phyloP scores from a whole-genome alignment of 2,888 invertebrate genomes.

The Cephus spinipes region DNA sequence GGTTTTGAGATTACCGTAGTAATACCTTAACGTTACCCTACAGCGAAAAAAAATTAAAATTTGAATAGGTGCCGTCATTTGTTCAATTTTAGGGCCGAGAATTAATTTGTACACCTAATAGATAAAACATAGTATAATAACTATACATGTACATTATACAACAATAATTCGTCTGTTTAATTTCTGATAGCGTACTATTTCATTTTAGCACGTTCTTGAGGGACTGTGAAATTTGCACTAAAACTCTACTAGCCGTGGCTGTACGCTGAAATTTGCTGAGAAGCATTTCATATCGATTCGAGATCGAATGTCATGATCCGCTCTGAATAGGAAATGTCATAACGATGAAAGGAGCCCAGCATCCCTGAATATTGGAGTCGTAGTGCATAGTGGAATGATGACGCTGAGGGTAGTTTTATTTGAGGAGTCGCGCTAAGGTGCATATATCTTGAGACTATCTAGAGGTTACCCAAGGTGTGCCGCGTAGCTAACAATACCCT shows the following conservation, averaged over 20 bases:
- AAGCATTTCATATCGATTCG: neutral
- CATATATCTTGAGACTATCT: neutral
- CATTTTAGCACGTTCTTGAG: conserved; percentile 1
- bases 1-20: too few species aligned
- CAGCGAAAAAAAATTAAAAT: too few species aligned
- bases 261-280: conserved; percentile 2
- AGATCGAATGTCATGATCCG: neutral
- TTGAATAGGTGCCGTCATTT: too few species aligned
- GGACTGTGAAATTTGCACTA: conserved; percentile 4
- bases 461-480: conserved; percentile 7
- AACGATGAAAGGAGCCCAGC: neutral
- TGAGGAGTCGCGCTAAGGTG: neutral
- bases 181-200: neutral
- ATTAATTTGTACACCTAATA: neutral
- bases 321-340: neutral
- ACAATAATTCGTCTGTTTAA: neutral
- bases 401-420: neutral
- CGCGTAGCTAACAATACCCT: conserved; percentile 23
- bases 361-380: neutral
- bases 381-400: neutral
- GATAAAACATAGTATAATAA: neutral
- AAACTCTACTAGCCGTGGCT: conserved; percentile 3
- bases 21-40: too few species aligned
- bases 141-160: neutral
- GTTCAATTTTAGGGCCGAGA: too few species aligned